A percentile compares a stretch with the other conserved stretches of the same genome.
These are phyloP conservation scores for Zaprionus ghesquierei DNA, from an alignment of 1,140 invertebrate species.

Conservation along the genomic window DNA sequence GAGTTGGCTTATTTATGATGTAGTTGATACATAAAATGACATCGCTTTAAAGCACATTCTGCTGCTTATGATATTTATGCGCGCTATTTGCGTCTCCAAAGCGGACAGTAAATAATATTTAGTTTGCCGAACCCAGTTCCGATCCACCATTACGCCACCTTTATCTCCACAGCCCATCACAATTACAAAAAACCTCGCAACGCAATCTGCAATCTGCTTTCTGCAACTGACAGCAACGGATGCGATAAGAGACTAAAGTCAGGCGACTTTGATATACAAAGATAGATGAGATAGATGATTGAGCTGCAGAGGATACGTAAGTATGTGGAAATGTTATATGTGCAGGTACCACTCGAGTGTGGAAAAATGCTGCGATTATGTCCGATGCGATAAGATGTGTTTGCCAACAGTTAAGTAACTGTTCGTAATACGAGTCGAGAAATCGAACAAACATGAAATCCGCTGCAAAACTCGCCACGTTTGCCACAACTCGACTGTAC, in stretches of 20 bases:
- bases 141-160: not conserved
- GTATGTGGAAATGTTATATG: not conserved
- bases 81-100: slow-evolving; percentile 35
- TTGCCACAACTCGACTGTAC: not conserved
- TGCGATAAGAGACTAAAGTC: not conserved
- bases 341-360: not conserved
- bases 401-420: not conserved
- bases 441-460: not conserved
- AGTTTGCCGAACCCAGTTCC: not conserved
- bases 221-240: not conserved
- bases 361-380: slow-evolving; percentile 3
- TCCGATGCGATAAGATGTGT: not conserved
- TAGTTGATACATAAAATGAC: slow-evolving; percentile 78
- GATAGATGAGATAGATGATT: not conserved
- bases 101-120: slow-evolving; percentile 39
- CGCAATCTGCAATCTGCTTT: not conserved
- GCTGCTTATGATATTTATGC: slow-evolving; percentile 38
- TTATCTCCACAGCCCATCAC: not conserved
- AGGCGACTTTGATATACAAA: slow-evolving; percentile 3
- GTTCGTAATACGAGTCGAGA: not conserved
- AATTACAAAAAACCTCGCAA: not conserved
- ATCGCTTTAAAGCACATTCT: slow-evolving; percentile 67
- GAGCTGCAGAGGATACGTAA: not conserved
- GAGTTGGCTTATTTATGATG: slow-evolving; percentile 70
- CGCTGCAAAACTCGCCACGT: not conserved